These are phyloP conservation scores for Philypnodon macrostomus DNA, from an alignment of 2,797 vertebrate genomes.

Conservation along the genomic window DNA sequence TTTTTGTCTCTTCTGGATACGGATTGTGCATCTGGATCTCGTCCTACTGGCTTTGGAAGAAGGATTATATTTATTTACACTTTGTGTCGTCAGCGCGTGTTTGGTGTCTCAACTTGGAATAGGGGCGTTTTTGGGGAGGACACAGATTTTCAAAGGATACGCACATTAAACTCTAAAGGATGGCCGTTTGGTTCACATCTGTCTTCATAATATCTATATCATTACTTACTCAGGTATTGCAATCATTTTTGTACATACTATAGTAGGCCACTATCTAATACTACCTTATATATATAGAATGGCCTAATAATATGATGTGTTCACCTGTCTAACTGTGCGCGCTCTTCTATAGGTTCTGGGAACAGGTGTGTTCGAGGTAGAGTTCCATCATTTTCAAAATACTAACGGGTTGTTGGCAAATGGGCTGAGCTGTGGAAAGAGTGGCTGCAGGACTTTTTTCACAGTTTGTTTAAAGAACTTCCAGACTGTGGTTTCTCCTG, in stretches of 20 bases:
- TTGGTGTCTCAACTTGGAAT: conserved; percentile 58
- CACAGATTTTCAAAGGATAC: conserved; percentile 71
- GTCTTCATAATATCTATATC: conserved; percentile 80
- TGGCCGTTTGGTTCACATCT: conserved; percentile 82
- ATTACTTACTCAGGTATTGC: conserved; percentile 82
- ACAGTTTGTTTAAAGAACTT: conserved; percentile 94
- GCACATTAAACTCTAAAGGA: conserved; percentile 77
- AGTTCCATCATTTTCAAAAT: conserved; percentile 94
- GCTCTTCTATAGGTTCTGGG: conserved; percentile 79
- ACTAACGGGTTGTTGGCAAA: conserved; percentile 84
- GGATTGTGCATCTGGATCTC: conserved; percentile 66
- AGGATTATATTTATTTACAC: conserved; percentile 76
- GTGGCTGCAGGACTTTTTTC: conserved; percentile 94
- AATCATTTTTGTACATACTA: too few species aligned
- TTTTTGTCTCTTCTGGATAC: conserved; percentile 65
- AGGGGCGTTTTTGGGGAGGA: conserved; percentile 60
- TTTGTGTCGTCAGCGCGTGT: conserved; percentile 42
- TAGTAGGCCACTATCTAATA: too few species aligned
- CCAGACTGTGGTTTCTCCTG: conserved; percentile 87
- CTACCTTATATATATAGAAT: too few species aligned
- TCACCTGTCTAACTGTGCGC: conserved; percentile 34
- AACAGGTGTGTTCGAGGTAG: conserved; percentile 95
- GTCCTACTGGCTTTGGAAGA: conserved; percentile 48
- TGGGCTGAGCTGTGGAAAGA: conserved; percentile 80
- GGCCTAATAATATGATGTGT: too few species aligned